phyloP scores from a whole-genome alignment of 2,113 vertebrate species.

The Syngnathoides biaculeatus region DNA sequence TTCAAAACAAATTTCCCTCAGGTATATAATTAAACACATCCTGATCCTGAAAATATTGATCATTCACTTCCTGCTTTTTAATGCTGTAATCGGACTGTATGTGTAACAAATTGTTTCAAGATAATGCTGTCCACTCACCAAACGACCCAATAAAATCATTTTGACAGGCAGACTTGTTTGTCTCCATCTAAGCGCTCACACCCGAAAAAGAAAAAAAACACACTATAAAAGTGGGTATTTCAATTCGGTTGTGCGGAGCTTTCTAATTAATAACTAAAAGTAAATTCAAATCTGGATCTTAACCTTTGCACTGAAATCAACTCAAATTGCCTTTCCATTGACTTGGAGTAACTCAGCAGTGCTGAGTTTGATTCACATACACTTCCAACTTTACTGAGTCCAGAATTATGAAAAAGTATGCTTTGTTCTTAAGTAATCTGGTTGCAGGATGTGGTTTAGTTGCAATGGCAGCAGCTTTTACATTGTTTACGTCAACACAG shows the following conservation, averaged over 20 bases:
- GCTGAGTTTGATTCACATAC: not conserved
- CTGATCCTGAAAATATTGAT: too few species aligned
- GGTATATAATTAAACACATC: too few species aligned
- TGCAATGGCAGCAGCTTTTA: not conserved
- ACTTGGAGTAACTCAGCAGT: not conserved
- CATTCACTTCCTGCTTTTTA: not conserved
- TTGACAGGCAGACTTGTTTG: not conserved
- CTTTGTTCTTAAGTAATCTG: not conserved
- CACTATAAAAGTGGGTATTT: not conserved
- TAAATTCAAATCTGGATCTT: not conserved
- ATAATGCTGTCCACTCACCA: not conserved
- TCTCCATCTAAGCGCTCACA: not conserved
- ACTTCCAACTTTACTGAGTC: conserved; percentile 7
- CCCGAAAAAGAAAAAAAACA: not conserved
- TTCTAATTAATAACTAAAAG: too few species aligned
- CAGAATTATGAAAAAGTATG: not conserved
- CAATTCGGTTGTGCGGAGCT: too few species aligned
- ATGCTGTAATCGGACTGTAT: not conserved
- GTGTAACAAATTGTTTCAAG: not conserved
- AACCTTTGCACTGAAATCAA: not conserved
- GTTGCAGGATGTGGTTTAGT: not conserved
- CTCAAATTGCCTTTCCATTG: not conserved
- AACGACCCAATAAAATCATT: not conserved
- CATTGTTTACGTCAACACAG: conserved; percentile 13
- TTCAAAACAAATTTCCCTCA: too few species aligned